Conservation (phyloP, 1,140 invertebrate genomes). For the Arctopsyche grandis region DNA sequence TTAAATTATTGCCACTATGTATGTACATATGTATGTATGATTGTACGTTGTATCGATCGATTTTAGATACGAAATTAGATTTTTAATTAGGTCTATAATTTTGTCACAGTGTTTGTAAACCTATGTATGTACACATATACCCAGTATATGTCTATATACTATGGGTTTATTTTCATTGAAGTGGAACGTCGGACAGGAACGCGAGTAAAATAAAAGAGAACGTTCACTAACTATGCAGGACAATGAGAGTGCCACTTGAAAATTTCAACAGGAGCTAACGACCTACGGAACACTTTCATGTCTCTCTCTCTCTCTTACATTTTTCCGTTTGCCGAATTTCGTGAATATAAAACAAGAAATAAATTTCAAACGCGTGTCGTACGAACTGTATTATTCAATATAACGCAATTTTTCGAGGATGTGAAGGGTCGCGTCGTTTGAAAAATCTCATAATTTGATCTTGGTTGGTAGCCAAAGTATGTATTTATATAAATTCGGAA, state of each 20-base stretch:
- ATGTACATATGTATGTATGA: too few relatives aligned
- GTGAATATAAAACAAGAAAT: slow-evolving; percentile 29
- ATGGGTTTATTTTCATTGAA: neutral
- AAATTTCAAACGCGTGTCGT: neutral
- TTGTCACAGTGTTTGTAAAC: too few relatives aligned
- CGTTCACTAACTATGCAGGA: slow-evolving; percentile 41
- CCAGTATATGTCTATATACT: neutral
- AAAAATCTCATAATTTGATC: neutral
- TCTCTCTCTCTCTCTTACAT: neutral
- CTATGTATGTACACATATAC: neutral
- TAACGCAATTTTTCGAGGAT: neutral
- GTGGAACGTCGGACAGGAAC: slow-evolving; percentile 22
- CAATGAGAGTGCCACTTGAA: slow-evolving; percentile 40
- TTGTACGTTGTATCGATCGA: too few relatives aligned
- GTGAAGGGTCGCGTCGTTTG: neutral
- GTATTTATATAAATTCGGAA: too few relatives aligned
- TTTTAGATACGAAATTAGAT: too few relatives aligned
- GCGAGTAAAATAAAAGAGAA: slow-evolving; percentile 37
- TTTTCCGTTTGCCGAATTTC: slow-evolving; percentile 13
- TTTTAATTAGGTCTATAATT: too few relatives aligned
- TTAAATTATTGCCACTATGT: too few relatives aligned
- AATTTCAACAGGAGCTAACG: slow-evolving; percentile 44
- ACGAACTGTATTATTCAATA: slow-evolving; percentile 6
- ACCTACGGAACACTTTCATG: slow-evolving; percentile 33
- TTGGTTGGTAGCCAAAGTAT: neutral